These are phyloP conservation scores for Pediacus dermestoides DNA, from an alignment of 2,888 invertebrate genomes.

Conservation along the genomic window DNA sequence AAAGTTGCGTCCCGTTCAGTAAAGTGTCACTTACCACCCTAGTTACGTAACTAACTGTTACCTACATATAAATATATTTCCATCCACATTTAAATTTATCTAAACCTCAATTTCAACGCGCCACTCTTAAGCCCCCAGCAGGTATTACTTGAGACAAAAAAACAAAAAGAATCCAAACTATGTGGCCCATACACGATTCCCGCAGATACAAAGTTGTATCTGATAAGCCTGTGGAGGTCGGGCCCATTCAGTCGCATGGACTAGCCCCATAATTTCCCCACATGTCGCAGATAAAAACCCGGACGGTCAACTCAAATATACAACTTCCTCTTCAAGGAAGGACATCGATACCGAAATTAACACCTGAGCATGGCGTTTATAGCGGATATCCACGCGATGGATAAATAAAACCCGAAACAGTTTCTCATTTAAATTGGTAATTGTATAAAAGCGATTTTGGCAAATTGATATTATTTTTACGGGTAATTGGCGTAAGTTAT, in stretches of 20 bases:
- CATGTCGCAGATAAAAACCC: slow-evolving; percentile 17
- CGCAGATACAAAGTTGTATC: slow-evolving; percentile 40
- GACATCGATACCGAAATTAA: slow-evolving; percentile 30
- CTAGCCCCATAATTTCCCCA: slow-evolving; percentile 3
- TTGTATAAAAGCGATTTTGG: slow-evolving; percentile 18
- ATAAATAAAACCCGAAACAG: slow-evolving; percentile 13
- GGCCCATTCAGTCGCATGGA: slow-evolving; percentile 16
- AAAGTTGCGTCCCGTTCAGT: too few species aligned
- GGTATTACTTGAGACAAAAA: slow-evolving; percentile 21
- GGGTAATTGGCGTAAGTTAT: slow-evolving; percentile 2
- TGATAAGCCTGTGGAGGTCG: slow-evolving; percentile 31
- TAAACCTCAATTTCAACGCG: too few species aligned
- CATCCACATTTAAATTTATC: too few species aligned
- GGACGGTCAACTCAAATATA: slow-evolving; percentile 23
- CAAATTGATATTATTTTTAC: slow-evolving; percentile 15
- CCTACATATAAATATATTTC: too few species aligned
- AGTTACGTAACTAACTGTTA: too few species aligned
- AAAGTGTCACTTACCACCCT: too few species aligned
- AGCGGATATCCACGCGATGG: slow-evolving; percentile 29
- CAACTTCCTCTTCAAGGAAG: slow-evolving; percentile 23
- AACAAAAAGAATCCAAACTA: slow-evolving; percentile 27
- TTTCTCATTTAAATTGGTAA: slow-evolving; percentile 29
- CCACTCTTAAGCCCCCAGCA: too few species aligned
- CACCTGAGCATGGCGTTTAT: slow-evolving; percentile 33
- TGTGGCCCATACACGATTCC: slow-evolving; percentile 36